Conservation (phyloP, 2,113 vertebrate species). For the Axis porcinus region DNA sequence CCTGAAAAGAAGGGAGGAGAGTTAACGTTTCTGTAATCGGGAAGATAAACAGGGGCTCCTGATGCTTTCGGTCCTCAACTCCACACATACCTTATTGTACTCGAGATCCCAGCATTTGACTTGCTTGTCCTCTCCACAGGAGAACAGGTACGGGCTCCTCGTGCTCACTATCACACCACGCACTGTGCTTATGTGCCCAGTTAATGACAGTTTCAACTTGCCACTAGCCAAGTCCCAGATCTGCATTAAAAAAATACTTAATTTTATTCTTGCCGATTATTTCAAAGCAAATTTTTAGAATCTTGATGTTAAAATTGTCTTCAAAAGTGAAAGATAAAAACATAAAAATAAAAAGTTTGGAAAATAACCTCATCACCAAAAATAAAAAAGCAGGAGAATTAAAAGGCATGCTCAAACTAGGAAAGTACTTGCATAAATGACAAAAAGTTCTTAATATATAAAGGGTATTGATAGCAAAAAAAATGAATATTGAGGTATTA, state of each 20-base stretch:
- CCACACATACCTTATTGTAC: conserved; percentile 91
- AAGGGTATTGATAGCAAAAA: neutral
- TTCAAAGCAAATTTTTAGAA: neutral
- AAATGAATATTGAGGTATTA: neutral
- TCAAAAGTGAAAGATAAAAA: neutral
- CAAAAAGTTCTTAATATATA: neutral
- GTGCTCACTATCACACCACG: conserved; percentile 94
- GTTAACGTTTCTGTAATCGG: neutral
- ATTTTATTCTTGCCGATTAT: neutral
- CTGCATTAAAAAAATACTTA: conserved; percentile 76
- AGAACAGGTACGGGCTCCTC: conserved; percentile 96
- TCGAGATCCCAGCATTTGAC: conserved; percentile 99
- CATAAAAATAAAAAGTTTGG: neutral
- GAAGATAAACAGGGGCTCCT: neutral
- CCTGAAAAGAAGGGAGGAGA: conserved; percentile 77
- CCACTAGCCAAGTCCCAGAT: conserved; percentile 98
- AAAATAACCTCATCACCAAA: neutral
- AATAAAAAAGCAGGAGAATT: neutral
- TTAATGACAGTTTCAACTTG: conserved; percentile 95
- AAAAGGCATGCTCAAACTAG: neutral
- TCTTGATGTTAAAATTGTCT: neutral
- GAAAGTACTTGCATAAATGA: neutral
- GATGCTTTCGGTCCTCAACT: neutral
- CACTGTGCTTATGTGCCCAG: conserved; percentile 97
- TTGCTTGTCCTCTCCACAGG: conserved; percentile 98